Conservation (phyloP, 2,888 invertebrate genomes). For the Auanema sp. region DNA sequence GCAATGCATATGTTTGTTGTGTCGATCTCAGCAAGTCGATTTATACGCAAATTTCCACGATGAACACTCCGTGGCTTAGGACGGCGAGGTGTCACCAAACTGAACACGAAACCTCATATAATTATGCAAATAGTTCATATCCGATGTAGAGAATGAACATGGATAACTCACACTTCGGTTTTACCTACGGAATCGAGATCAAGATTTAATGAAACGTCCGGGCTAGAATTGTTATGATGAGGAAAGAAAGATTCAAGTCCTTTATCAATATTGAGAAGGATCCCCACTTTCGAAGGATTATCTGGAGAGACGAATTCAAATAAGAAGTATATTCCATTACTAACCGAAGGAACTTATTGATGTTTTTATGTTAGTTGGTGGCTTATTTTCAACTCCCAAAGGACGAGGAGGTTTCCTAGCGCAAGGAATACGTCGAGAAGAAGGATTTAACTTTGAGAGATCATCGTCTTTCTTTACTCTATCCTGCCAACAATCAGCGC, state of each 20-base stretch:
- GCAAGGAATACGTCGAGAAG: not conserved
- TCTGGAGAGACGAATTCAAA: no score
- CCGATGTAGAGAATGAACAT: not conserved
- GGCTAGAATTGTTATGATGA: not conserved
- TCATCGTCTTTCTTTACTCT: conserved; percentile 21
- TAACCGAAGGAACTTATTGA: no score
- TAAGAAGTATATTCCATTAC: no score
- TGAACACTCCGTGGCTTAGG: conserved; percentile 15
- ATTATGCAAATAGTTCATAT: not conserved
- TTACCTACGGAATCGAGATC: conserved; percentile 16
- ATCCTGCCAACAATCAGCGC: conserved; percentile 36
- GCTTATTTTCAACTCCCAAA: no score
- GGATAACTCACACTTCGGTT: conserved; percentile 17
- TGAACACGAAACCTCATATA: not conserved
- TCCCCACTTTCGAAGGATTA: conserved; percentile 16
- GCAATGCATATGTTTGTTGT: conserved; percentile 5
- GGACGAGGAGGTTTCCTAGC: no score
- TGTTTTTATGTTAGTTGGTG: no score
- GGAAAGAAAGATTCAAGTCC: conserved; percentile 21
- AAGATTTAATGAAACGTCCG: conserved; percentile 6
- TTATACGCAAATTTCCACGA: conserved; percentile 23
- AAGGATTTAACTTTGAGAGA: conserved; percentile 8
- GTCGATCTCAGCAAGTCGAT: conserved; percentile 14
- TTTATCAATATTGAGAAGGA: conserved; percentile 17
- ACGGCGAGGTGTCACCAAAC: not conserved